phyloP scores from a whole-genome alignment of 2,888 invertebrate genomes.

The Trichogramma dendrolimi region DNA sequence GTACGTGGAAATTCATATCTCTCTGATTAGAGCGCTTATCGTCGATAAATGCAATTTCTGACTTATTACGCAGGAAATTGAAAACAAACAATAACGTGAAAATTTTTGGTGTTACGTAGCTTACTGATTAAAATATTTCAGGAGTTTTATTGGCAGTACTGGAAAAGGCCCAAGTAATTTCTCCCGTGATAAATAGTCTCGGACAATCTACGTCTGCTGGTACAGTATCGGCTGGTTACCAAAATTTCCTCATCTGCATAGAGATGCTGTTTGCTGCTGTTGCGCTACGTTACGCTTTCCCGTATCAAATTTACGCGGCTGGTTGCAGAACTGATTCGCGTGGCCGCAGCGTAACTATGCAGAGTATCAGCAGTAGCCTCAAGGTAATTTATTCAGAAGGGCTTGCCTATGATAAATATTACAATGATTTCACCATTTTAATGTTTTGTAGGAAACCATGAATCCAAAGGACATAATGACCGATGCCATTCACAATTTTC shows the following conservation, averaged over 20 bases:
- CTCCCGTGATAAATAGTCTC: conserved; percentile 76
- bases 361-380: conserved; percentile 96
- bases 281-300: conserved; percentile 95
- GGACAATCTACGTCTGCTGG: conserved; percentile 80
- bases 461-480: conserved; percentile 99
- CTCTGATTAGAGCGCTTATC: neutral
- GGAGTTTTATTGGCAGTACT: conserved; percentile 95
- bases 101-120: neutral
- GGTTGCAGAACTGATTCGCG: conserved; percentile 79
- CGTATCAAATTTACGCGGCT: conserved; percentile 79
- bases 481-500: conserved; percentile 99
- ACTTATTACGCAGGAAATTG: neutral
- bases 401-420: neutral
- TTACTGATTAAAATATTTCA: conserved; percentile 48
- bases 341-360: conserved; percentile 93
- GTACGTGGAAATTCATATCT: neutral
- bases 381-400: conserved; percentile 62
- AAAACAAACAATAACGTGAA: neutral
- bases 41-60: conserved; percentile 2
- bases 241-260: conserved; percentile 98
- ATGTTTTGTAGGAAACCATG: conserved; percentile 78
- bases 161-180: conserved; percentile 93
- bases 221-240: conserved; percentile 98
- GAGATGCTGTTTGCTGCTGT: conserved; percentile 98
- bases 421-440: conserved; percentile 4